These are phyloP conservation scores for Hystrix cristata DNA, from an alignment of 2,113 vertebrate genomes.

Conservation along the genomic window DNA sequence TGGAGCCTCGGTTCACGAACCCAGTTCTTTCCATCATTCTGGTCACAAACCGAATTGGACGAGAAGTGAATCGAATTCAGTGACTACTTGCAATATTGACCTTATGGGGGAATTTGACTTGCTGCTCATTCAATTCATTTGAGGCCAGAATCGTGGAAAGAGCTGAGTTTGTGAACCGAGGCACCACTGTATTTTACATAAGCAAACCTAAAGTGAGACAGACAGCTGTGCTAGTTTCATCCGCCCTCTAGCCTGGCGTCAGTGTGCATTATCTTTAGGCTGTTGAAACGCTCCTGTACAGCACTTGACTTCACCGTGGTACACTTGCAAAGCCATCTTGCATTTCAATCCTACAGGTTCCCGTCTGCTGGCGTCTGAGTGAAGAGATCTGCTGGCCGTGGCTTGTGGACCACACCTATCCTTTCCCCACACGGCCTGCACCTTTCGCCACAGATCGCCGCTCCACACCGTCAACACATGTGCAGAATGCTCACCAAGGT, in stretches of 20 bases:
- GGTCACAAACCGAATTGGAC: neutral
- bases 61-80: neutral
- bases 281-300: neutral
- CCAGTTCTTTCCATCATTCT: neutral
- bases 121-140: neutral
- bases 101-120: neutral
- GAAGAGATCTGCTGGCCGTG: neutral
- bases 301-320: neutral
- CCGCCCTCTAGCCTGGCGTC: neutral
- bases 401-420: neutral
- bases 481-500: neutral
- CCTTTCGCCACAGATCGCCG: neutral
- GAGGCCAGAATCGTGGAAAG: neutral
- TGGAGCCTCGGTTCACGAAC: neutral
- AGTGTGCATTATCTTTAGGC: neutral
- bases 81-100: neutral
- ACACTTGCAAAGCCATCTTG: neutral
- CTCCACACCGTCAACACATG: neutral
- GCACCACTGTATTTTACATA: neutral
- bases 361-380: slow-evolving; percentile 13
- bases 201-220: neutral
- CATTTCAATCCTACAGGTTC: neutral
- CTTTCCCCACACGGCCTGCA: neutral
- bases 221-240: neutral
- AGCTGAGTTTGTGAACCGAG: neutral